Conservation (phyloP, 2,797 vertebrate species). For the Muraenolepis orangiensis region DNA sequence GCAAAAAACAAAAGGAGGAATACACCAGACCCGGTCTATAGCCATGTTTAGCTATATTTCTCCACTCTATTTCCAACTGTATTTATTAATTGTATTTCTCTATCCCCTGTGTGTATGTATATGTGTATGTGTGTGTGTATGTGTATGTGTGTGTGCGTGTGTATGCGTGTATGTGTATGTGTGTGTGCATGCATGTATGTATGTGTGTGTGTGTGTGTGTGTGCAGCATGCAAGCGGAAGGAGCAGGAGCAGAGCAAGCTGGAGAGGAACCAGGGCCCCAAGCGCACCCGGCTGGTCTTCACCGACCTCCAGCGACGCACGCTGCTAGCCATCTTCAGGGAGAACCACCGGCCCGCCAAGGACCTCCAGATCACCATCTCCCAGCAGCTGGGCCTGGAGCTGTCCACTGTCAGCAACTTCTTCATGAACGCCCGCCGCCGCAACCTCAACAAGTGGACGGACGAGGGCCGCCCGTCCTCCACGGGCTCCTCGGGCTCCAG, state of each 20-base stretch:
- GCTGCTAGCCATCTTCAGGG: constrained; percentile 82
- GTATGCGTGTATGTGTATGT: neutral
- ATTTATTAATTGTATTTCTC: neutral
- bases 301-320: constrained; percentile 85
- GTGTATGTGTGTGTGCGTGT: neutral
- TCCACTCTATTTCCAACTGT: neutral
- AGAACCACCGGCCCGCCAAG: constrained; percentile 84
- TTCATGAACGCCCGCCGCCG: constrained; percentile 87
- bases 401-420: constrained; percentile 87
- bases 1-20: neutral
- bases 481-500: constrained; percentile 78
- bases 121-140: too few species aligned
- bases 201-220: neutral
- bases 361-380: constrained; percentile 86
- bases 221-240: constrained; percentile 82
- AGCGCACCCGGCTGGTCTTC: constrained; percentile 83
- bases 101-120: neutral
- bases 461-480: constrained; percentile 81
- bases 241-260: constrained; percentile 83
- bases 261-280: constrained; percentile 83
- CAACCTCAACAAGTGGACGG: constrained; percentile 83
- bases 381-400: constrained; percentile 84
- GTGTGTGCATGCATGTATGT: neutral
- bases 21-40: neutral
- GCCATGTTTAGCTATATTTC: neutral